These are phyloP conservation scores for Pseudopleuronectes americanus DNA, from an alignment of 2,797 vertebrate species.

Conservation along the genomic window DNA sequence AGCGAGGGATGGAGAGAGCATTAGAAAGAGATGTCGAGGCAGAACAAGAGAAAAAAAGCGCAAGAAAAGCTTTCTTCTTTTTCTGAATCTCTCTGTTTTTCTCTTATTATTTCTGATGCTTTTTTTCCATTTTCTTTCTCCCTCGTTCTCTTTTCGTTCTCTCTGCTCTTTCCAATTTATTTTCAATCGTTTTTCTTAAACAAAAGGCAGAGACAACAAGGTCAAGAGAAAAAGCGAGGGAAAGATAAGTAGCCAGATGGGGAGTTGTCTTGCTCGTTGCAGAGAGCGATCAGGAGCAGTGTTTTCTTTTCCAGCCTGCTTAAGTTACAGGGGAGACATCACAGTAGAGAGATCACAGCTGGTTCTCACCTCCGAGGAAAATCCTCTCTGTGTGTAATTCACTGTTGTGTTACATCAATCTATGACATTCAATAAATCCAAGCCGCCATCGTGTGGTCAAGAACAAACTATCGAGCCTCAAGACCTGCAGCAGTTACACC, in stretches of 20 bases:
- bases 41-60: slow-evolving; percentile 18
- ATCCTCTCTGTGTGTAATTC: slow-evolving; percentile 8
- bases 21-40: slow-evolving; percentile 21
- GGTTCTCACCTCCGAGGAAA: slow-evolving; percentile 33
- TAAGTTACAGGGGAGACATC: slow-evolving; percentile 20
- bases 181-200: slow-evolving; percentile 44
- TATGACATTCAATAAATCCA: slow-evolving; percentile 6
- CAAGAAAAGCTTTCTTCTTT: neutral
- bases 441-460: neutral
- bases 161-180: slow-evolving; percentile 32
- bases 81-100: slow-evolving; percentile 1
- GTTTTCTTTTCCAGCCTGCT: slow-evolving; percentile 15
- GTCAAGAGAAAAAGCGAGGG: slow-evolving; percentile 22
- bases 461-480: neutral
- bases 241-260: slow-evolving; percentile 60
- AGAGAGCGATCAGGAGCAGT: too few relatives aligned
- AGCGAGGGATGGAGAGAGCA: slow-evolving; percentile 21
- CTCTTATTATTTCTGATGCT: neutral
- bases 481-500: neutral
- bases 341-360: slow-evolving; percentile 52
- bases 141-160: slow-evolving; percentile 8
- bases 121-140: slow-evolving; percentile 9
- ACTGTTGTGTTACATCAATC: neutral
- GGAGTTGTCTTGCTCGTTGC: slow-evolving; percentile 28
- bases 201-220: slow-evolving; percentile 29